Evolutionary conservation across 2,888 invertebrate species (phyloP), one percentile per base, ranked within the genome.

Genomic region (Morpho deidamia): DNA sequence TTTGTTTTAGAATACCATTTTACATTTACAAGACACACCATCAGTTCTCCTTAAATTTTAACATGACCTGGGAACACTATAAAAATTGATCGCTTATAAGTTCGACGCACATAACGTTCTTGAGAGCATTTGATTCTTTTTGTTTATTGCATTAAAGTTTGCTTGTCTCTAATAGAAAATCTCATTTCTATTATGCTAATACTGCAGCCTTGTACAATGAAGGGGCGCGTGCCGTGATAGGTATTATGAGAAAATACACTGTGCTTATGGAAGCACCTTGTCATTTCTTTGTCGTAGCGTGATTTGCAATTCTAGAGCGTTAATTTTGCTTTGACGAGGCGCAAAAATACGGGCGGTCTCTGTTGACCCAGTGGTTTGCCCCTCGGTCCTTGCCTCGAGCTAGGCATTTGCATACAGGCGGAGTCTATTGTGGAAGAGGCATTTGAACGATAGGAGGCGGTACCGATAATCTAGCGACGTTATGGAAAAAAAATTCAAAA

Each of bases 291-390:
- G 82, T 81, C 75, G 76, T 65, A 68, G 72, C 74, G 76, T 85
- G 83, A 88, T 88, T 88, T 88, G 86, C 87, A 88, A 87, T 83
- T 88, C 85, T 77, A 84, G 82, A 72, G 78, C 84, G 83, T 78
- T 88, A 88, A 88, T 88, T 88, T 86, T 74, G 79, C 87, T 84
- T 86, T 87, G 88, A 85, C 81, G 83, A 76, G 77, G 76, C 82
- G 80, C 74, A 84, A 86, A 87, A 87, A 85, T 84, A 83, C 79
- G 76, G 67, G 50, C 62, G 53, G 61, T 64, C 64, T 61, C 60
- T 61, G 67, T 65, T 65, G 67, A 68, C 67, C 66, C 60, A 55
- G 52, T 58, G 55, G 56, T 46, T 47, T 63, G 61, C 57, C 60
- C 62, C 62, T 55, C 56, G 48, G 56, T 44, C 57, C 62, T 62